Evolutionary conservation across 1,140 invertebrate genomes (phyloP), one percentile per base, ranked within the genome.

Genomic region (Parasteatoda tepidariorum): DNA sequence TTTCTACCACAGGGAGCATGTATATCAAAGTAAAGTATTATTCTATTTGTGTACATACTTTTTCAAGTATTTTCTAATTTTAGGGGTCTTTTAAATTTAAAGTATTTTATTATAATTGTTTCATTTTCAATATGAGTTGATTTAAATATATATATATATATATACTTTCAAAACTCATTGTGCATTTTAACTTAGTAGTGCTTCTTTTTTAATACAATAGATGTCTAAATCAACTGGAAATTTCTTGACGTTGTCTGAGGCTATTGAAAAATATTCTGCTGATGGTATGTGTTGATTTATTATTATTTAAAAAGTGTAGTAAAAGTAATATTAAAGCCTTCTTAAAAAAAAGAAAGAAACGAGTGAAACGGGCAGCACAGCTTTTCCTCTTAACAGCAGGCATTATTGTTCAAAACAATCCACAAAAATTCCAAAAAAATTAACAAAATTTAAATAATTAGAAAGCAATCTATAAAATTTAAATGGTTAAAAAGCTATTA

Each of bases 221-320:
- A 99, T 99, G 98, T 99, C 98, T 0, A 99, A 99, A 89, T 98
- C 96, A 0, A 98, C 99, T 78, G 98, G 98, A 22, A 99, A 99
- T 89, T 99, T 99, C 89, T 90, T 99, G 64, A 99, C 97, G 0
- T 90, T 99, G 0, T 89, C 90, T 30, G 96, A 99, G 86, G 96
- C 97, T 64, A 91, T 99, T 28, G 90, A 94, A 34, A 97, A 96
- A 88, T 99, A 97, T 90, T 98, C 97, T 54, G 98, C 98, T 2
- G 98, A 99, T 91, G 98, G 97, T 90, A 86, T 85, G 62, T 54
- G n/a, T n/a, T n/a, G n/a, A n/a, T n/a, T n/a, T n/a, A n/a, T n/a
- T n/a, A n/a, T n/a, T n/a, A n/a, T n/a, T n/a, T n/a, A n/a, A n/a
- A n/a, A n/a, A n/a, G n/a, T n/a, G n/a, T n/a, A n/a, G n/a, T n/a